phyloP scores from a whole-genome alignment of 2,797 vertebrate genomes.

The Lagocephalus sceleratus region DNA sequence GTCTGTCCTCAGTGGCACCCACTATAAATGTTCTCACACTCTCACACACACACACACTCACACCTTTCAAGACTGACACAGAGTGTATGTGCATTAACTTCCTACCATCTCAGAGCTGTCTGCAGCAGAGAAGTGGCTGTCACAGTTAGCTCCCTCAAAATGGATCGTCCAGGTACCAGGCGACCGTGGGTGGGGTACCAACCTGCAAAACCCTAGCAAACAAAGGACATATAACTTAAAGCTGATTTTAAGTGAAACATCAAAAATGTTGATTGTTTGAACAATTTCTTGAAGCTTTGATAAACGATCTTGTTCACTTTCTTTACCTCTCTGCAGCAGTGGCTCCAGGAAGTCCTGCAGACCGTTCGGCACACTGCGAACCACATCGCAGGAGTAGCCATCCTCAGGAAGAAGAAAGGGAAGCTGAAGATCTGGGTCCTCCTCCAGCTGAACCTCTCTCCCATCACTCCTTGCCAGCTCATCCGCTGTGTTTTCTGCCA shows the following conservation, averaged over 20 bases:
- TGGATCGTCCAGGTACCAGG: constrained; percentile 95
- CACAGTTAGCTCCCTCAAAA: constrained; percentile 94
- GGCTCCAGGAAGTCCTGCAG: constrained; percentile 97
- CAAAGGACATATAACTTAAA: constrained; percentile 7
- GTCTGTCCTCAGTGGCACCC: constrained; percentile 2
- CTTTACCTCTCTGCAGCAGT: constrained; percentile 90
- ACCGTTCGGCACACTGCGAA: constrained; percentile 92
- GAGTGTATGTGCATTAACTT: constrained; percentile 16
- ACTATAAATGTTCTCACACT: constrained; percentile 7
- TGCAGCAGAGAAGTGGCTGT: constrained; percentile 81
- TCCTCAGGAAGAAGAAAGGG: constrained; percentile 97
- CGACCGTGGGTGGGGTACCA: constrained; percentile 85
- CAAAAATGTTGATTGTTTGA: neutral
- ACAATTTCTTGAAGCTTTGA: neutral
- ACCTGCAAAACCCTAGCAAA: constrained; percentile 85
- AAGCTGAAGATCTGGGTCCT: constrained; percentile 95
- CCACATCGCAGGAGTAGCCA: constrained; percentile 97
- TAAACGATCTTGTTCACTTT: neutral
- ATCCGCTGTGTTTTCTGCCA: constrained; percentile 95
- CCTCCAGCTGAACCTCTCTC: constrained; percentile 91
- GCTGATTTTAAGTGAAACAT: neutral
- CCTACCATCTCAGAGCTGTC: constrained; percentile 88
- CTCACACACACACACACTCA: neutral
- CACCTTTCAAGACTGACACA: neutral
- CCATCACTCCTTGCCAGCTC: constrained; percentile 95